phyloP scores from a whole-genome alignment of 2,113 vertebrate genomes.

The Silurus meridionalis region DNA sequence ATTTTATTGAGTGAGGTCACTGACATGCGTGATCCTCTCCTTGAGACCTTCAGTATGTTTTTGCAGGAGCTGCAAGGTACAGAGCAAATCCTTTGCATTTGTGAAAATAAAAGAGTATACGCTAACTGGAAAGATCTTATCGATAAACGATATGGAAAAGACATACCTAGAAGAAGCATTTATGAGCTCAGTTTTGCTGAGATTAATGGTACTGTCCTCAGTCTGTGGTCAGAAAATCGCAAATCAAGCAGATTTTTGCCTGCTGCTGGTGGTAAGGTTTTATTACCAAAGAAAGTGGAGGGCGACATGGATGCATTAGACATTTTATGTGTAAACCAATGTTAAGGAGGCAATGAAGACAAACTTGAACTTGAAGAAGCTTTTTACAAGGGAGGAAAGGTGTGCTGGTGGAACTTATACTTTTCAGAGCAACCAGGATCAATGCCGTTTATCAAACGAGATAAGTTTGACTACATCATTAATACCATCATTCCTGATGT shows the following conservation, averaged over 20 bases:
- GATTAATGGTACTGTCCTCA: slow-evolving; percentile 79
- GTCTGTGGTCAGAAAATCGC: slow-evolving; percentile 72
- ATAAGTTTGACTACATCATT: slow-evolving; percentile 71
- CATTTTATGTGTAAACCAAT: slow-evolving; percentile 82
- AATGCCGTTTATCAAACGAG: slow-evolving; percentile 77
- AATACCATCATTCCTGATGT: slow-evolving; percentile 56
- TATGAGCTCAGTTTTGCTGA: slow-evolving; percentile 75
- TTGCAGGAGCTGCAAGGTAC: slow-evolving; percentile 74
- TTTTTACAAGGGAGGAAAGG: slow-evolving; percentile 81
- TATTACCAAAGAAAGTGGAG: slow-evolving; percentile 75
- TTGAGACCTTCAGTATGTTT: slow-evolving; percentile 79
- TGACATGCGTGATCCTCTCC: slow-evolving; percentile 74
- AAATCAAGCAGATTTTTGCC: slow-evolving; percentile 73
- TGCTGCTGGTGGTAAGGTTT: slow-evolving; percentile 62
- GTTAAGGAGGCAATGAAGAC: slow-evolving; percentile 76
- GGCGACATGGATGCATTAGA: slow-evolving; percentile 67
- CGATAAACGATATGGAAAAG: slow-evolving; percentile 54
- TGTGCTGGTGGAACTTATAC: slow-evolving; percentile 85
- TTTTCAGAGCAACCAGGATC: slow-evolving; percentile 78
- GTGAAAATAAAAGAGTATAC: slow-evolving; percentile 68
- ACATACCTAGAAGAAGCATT: slow-evolving; percentile 72
- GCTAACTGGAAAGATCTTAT: slow-evolving; percentile 73
- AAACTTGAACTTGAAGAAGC: slow-evolving; percentile 67
- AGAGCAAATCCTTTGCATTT: slow-evolving; percentile 78
- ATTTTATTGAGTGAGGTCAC: slow-evolving; percentile 75